Evolutionary conservation across 53 echinoderm and acorn worm genomes (phyloP).

Genomic region (Paracentrotus lividus): DNA sequence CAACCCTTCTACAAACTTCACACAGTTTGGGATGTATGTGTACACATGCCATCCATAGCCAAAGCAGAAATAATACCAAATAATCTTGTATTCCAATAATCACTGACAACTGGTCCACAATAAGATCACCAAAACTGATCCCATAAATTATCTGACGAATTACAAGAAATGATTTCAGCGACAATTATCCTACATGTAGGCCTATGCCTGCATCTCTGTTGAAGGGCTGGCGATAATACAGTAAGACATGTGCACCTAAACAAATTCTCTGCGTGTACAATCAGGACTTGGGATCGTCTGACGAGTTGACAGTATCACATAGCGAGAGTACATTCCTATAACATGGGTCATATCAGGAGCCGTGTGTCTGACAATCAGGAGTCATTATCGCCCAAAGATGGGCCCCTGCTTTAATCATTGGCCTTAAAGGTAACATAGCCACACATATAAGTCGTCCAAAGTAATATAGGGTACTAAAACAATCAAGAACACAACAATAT

Average conservation of each 20-base stretch:
- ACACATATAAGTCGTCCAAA: too few species aligned
- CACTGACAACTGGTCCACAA: background rate
- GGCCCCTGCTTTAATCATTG: constrained; percentile 17
- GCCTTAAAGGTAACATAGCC: constrained; percentile 18
- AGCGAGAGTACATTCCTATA: constrained; percentile 2
- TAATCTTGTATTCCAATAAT: background rate
- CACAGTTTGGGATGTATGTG: background rate
- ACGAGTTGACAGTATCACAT: constrained; percentile 25
- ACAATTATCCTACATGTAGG: background rate
- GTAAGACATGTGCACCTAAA: constrained; percentile 1
- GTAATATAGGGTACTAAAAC: too few species aligned
- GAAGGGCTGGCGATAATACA: constrained; percentile 6
- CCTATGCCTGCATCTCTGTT: constrained; percentile 20
- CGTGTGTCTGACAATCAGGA: constrained; percentile 6
- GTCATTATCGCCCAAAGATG: constrained; percentile 39
- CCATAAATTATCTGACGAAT: background rate
- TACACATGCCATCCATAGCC: background rate
- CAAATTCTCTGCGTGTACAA: background rate
- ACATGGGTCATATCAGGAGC: constrained; percentile 38
- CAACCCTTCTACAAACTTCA: background rate
- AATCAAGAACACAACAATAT: too few species aligned
- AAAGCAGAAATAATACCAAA: background rate
- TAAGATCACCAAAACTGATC: constrained; percentile 12
- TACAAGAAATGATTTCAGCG: background rate
- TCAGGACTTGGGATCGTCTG: constrained; percentile 28